Conservation (phyloP, 2,797 vertebrate genomes). For the Taenioides sp. region DNA sequence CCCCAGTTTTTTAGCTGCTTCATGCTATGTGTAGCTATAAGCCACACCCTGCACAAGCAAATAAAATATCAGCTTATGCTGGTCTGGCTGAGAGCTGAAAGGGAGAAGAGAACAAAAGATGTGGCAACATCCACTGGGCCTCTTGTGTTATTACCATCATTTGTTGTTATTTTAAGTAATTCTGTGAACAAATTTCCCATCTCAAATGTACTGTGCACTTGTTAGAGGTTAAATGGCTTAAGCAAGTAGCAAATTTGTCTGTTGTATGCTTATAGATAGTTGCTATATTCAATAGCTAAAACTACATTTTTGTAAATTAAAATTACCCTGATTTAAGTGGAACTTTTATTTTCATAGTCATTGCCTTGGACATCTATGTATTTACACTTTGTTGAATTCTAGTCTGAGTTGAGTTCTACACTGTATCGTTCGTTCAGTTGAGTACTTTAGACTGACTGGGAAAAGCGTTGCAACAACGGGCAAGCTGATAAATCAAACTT, state of each 20-base stretch:
- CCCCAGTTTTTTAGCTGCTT: constrained; percentile 54
- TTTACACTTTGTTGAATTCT: no score
- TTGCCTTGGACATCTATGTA: no score
- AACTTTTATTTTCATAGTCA: not conserved
- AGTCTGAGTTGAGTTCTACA: not conserved
- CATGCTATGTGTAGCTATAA: constrained; percentile 53
- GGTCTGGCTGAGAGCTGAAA: constrained; percentile 34
- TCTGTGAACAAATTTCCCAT: not conserved
- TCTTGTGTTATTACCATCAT: constrained; percentile 3
- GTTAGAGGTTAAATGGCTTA: not conserved
- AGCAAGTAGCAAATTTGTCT: not conserved
- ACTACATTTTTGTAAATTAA: not conserved
- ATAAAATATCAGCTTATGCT: constrained; percentile 65
- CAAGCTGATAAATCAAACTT: no score
- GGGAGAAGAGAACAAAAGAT: constrained; percentile 34
- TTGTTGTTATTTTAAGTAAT: not conserved
- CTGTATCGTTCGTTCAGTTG: not conserved
- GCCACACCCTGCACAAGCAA: constrained; percentile 65
- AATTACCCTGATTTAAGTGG: not conserved
- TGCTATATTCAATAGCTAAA: not conserved
- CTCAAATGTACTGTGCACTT: not conserved
- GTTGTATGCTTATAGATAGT: not conserved
- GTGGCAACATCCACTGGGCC: constrained; percentile 19
- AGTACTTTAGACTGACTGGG: not conserved
- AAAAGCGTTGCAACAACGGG: not conserved